These are phyloP conservation scores for Hypselothyrea guttata DNA, from an alignment of 2,888 invertebrate species.

Conservation along the genomic window DNA sequence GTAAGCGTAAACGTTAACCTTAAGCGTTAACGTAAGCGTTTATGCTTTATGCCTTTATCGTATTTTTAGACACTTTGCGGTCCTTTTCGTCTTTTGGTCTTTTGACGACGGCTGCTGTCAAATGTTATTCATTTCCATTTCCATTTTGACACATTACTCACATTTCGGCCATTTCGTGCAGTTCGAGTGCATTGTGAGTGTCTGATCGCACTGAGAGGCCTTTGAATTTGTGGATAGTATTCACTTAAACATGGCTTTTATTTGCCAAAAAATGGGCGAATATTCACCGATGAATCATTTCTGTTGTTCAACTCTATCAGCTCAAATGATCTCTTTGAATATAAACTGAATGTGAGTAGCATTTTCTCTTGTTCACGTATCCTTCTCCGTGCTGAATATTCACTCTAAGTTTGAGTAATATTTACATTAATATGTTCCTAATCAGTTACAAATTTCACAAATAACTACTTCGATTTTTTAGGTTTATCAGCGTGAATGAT, in stretches of 20 bases:
- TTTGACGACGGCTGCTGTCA: slow-evolving; percentile 36
- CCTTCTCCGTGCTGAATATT: no score
- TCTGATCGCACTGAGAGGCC: background rate
- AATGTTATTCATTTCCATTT: slow-evolving; percentile 11
- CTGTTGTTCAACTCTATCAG: no score
- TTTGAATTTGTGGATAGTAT: slow-evolving; percentile 10
- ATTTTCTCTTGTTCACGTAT: no score
- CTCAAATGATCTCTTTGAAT: no score
- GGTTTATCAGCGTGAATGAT: no score
- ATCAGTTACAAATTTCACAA: no score
- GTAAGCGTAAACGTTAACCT: background rate
- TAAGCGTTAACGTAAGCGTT: slow-evolving; percentile 14
- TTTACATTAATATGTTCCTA: no score
- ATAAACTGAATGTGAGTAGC: no score
- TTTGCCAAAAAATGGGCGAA: background rate
- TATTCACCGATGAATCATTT: background rate
- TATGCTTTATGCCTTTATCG: slow-evolving; percentile 16
- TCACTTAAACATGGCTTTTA: no score
- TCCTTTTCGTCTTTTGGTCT: background rate
- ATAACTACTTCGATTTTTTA: no score
- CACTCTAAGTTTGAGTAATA: no score
- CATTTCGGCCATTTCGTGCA: background rate
- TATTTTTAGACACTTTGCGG: slow-evolving; percentile 24
- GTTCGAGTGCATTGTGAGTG: background rate
- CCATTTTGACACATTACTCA: slow-evolving; percentile 1